Conservation (phyloP, 2,113 vertebrate species). For the Lamprologus callipterus region DNA sequence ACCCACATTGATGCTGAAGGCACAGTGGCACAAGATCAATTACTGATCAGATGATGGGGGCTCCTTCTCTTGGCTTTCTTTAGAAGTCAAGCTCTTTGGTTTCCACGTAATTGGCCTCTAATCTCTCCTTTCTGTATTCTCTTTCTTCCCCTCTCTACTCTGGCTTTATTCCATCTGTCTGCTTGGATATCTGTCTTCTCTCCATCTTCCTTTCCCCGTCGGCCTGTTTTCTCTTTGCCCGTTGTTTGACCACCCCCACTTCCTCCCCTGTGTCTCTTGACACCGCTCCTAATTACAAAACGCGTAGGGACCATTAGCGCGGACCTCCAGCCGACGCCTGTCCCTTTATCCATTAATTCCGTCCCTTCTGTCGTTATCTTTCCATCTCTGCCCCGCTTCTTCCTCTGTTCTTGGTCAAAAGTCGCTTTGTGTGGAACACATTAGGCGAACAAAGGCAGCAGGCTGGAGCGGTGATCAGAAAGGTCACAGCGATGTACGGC, state of each 20-base stretch:
- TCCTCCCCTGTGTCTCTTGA: conserved; percentile 36
- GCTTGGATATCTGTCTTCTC: conserved; percentile 11
- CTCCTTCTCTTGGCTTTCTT: conserved; percentile 27
- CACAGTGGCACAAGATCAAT: conserved; percentile 43
- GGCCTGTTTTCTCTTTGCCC: neutral
- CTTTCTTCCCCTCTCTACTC: conserved; percentile 17
- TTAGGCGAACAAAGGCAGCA: conserved; percentile 51
- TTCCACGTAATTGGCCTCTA: conserved; percentile 50
- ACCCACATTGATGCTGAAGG: neutral
- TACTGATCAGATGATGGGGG: conserved; percentile 37
- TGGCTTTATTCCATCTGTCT: conserved; percentile 18
- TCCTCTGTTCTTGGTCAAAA: conserved; percentile 50
- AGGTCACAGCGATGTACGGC: conserved; percentile 54
- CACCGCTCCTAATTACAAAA: conserved; percentile 52
- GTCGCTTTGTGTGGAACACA: conserved; percentile 49
- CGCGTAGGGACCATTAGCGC: conserved; percentile 54
- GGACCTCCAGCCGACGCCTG: conserved; percentile 34
- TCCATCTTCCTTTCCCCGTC: neutral
- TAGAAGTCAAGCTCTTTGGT: conserved; percentile 34
- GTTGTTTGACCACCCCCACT: conserved; percentile 3
- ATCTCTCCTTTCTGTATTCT: conserved; percentile 33
- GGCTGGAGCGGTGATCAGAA: conserved; percentile 41
- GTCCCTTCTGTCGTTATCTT: conserved; percentile 36
- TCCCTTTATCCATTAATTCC: conserved; percentile 50
- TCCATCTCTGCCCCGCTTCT: conserved; percentile 44